Evolutionary conservation across 2,888 invertebrate genomes (phyloP).

Genomic region (Meiosimyza platycephala): DNA sequence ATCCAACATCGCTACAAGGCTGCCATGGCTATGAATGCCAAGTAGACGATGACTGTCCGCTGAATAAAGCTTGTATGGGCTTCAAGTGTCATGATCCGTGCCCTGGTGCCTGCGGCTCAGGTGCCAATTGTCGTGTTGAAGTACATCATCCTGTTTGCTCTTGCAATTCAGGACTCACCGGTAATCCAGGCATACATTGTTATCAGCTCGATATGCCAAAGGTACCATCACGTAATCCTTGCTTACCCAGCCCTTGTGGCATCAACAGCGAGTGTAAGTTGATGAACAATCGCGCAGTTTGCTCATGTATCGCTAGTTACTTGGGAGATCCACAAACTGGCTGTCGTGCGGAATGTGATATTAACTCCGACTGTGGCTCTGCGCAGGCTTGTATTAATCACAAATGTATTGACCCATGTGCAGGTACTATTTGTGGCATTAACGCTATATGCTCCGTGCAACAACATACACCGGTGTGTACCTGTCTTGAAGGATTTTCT

Average conservation of each 20-base stretch:
- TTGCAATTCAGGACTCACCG: constrained; percentile 78
- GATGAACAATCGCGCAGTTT: constrained; percentile 76
- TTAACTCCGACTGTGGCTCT: constrained; percentile 83
- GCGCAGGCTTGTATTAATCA: constrained; percentile 81
- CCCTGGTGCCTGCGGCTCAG: constrained; percentile 82
- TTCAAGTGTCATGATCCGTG: constrained; percentile 86
- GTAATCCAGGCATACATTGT: constrained; percentile 83
- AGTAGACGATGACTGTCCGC: constrained; percentile 81
- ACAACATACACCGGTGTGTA: constrained; percentile 85
- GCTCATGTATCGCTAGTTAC: constrained; percentile 81
- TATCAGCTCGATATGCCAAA: constrained; percentile 70
- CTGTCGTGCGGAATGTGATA: constrained; percentile 83
- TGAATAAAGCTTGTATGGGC: constrained; percentile 80
- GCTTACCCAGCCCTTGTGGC: constrained; percentile 82
- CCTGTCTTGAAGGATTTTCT: constrained; percentile 80
- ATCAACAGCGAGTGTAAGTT: constrained; percentile 82
- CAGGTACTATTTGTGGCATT: constrained; percentile 80
- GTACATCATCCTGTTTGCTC: constrained; percentile 84
- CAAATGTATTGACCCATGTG: constrained; percentile 81
- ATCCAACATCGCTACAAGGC: constrained; percentile 78
- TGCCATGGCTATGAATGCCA: constrained; percentile 85
- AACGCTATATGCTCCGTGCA: constrained; percentile 83
- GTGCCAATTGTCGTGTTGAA: constrained; percentile 80
- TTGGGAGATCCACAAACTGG: constrained; percentile 82
- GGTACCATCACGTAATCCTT: constrained; percentile 74